These are phyloP conservation scores for Aphaenogaster rudis DNA, from an alignment of 1,140 invertebrate genomes.

Conservation along the genomic window DNA sequence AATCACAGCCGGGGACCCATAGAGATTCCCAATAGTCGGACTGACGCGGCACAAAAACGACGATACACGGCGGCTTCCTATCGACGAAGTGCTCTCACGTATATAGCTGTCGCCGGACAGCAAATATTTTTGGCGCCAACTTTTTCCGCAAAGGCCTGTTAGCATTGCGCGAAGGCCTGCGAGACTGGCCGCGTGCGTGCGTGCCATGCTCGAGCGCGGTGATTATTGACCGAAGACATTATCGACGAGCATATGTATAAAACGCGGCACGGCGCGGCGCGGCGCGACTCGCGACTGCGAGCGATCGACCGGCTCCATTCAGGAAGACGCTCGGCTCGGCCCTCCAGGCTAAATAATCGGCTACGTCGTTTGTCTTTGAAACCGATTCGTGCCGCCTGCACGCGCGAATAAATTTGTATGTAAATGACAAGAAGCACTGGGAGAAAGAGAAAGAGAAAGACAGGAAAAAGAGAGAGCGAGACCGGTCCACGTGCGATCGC, in stretches of 20 bases:
- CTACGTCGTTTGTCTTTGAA: slow-evolving; percentile 63
- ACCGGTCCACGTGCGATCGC: not conserved
- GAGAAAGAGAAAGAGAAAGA: not conserved
- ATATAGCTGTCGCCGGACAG: slow-evolving; percentile 74
- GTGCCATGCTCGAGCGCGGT: slow-evolving; percentile 64
- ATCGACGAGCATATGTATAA: slow-evolving; percentile 74
- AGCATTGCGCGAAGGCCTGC: slow-evolving; percentile 75
- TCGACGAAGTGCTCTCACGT: slow-evolving; percentile 65
- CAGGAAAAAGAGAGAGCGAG: slow-evolving; percentile 6
- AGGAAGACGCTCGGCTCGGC: slow-evolving; percentile 36
- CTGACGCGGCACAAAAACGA: slow-evolving; percentile 43
- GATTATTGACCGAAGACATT: slow-evolving; percentile 81
- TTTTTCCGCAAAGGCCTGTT: slow-evolving; percentile 79
- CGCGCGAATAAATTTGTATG: slow-evolving; percentile 67
- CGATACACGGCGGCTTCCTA: slow-evolving; percentile 46
- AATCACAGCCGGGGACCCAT: slow-evolving; percentile 9
- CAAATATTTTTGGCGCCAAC: slow-evolving; percentile 83
- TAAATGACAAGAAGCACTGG: slow-evolving; percentile 53
- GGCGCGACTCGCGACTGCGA: slow-evolving; percentile 50
- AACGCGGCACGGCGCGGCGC: slow-evolving; percentile 33
- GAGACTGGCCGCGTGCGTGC: slow-evolving; percentile 68
- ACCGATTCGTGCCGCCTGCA: slow-evolving; percentile 58
- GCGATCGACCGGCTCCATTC: slow-evolving; percentile 59
- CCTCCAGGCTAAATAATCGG: slow-evolving; percentile 56
- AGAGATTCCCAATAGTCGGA: slow-evolving; percentile 36